These are phyloP conservation scores for Apotomis betuletana DNA, from an alignment of 2,888 invertebrate genomes.

Conservation along the genomic window DNA sequence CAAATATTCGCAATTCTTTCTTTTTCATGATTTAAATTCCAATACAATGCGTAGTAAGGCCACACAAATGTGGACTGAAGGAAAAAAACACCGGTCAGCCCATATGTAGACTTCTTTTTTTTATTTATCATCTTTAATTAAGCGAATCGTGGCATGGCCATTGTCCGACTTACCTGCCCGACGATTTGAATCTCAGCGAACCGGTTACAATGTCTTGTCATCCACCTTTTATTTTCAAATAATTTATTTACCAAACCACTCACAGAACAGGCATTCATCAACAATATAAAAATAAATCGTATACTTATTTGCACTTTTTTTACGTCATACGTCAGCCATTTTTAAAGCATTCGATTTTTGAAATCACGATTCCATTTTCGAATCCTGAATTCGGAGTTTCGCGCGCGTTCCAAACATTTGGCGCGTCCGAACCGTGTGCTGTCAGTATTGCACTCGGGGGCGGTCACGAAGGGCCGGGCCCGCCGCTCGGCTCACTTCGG, in stretches of 20 bases:
- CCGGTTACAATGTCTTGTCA: constrained; percentile 69
- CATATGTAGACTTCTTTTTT: constrained; percentile 54
- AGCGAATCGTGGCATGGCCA: constrained; percentile 74
- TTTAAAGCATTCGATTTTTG: constrained; percentile 51
- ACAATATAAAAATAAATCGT: constrained; percentile 47
- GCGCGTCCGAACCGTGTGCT: constrained; percentile 71
- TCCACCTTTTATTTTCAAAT: constrained; percentile 69
- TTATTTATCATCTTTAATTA: constrained; percentile 77
- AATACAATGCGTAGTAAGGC: constrained; percentile 22
- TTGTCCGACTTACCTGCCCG: constrained; percentile 77
- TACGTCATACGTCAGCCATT: constrained; percentile 45
- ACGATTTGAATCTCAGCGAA: constrained; percentile 70
- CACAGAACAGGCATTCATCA: constrained; percentile 48
- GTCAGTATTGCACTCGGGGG: constrained; percentile 60
- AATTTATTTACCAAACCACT: constrained; percentile 64
- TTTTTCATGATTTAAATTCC: constrained; percentile 16
- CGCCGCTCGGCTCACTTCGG: constrained; percentile 66
- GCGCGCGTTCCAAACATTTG: constrained; percentile 67
- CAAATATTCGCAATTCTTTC: constrained; percentile 5
- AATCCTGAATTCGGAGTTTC: constrained; percentile 53
- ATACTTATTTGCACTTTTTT: constrained; percentile 40
- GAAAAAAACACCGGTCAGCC: constrained; percentile 34
- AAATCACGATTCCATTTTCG: constrained; percentile 47
- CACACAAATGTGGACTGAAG: constrained; percentile 29
- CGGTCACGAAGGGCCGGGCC: constrained; percentile 64